Base-by-base conservation (phyloP, 2,888 invertebrate species). In the Drosophila rellima region DNA sequence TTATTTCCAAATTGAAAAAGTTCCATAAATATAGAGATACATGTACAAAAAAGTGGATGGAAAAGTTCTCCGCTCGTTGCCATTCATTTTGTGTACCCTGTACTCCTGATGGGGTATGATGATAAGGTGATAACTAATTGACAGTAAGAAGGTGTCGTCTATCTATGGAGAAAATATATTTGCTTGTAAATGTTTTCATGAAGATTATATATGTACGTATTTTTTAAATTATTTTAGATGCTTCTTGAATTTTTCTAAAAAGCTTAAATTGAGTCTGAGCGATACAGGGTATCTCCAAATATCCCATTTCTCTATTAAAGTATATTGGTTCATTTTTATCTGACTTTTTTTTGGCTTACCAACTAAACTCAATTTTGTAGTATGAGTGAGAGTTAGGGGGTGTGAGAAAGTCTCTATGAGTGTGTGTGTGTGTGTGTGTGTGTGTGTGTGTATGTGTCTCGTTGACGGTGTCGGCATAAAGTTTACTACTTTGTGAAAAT, bases 1-100 rank as follows among this genome's bases (percentile, higher is more conserved):
- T 85, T 84, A 85, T 82, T 85, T 84, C 72, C 84, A 89, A 85
- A 85, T 85, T 85, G 85, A 85, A 85, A 85, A 85, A 85, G 89
- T 85, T 85, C 75, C 78, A 85, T 85, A 85, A 85, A 85, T 85
- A 85, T 80, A 88, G 70, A 87, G 82, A 85, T 75, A 80, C 86
- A 82, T 69, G 51, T 52, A 45, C 37, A 45, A 44, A 61, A 74
- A 57, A 57, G 67, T 61, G 61, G 66, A 62, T 71, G 64, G 81
- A 88, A 82, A 84, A 88, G 74, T 86, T 84, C 61, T 37, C 40
- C 52, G 74, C 67, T 77, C 48, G 65, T 68, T 84, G 75, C 54
- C 35, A 60, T 54, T 59, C 35, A 47, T 51, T 47, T 63, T 26
- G 10, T 13, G 39, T 65, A 37, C 62, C 56, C 62, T 26, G 31